These are phyloP conservation scores for Urocolius indicus DNA, from an alignment of 2,113 vertebrate genomes.

Conservation along the genomic window DNA sequence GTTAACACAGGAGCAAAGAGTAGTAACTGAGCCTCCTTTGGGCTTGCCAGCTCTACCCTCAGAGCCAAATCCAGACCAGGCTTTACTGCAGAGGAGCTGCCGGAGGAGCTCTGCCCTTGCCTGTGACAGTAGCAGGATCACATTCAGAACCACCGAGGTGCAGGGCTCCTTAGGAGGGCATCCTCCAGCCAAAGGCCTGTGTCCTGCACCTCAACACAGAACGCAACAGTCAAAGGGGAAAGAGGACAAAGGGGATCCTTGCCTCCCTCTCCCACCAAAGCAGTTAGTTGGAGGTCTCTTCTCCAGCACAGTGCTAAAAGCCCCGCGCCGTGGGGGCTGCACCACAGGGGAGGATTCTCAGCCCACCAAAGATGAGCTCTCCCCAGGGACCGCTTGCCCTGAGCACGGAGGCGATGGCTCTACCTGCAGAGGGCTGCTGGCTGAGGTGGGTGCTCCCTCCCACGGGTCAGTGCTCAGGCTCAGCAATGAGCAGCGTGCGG, in stretches of 20 bases:
- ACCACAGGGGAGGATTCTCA: not conserved
- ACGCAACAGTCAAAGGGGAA: not conserved
- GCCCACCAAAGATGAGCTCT: rapidly evolving
- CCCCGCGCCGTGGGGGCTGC: rapidly evolving
- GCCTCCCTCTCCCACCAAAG: not conserved
- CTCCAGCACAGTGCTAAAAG: rapidly evolving
- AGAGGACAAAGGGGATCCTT: not conserved
- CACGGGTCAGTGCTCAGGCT: rapidly evolving
- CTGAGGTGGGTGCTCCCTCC: not conserved
- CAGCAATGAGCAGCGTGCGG: rapidly evolving
- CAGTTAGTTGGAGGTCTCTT: not conserved
- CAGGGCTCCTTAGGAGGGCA: not conserved
- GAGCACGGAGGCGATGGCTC: too few species aligned
- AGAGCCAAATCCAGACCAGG: not conserved
- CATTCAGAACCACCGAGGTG: not conserved
- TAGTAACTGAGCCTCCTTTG: too few species aligned
- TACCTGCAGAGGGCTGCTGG: not conserved
- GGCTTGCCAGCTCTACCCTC: not conserved
- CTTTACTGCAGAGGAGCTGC: not conserved
- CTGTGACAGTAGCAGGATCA: rapidly evolving
- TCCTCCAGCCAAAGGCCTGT: not conserved
- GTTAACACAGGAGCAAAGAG: not conserved
- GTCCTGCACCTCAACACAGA: not conserved
- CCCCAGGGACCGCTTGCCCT: rapidly evolving
- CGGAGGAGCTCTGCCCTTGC: not conserved